These are phyloP conservation scores for Mastomys coucha DNA, from an alignment of 2,113 vertebrate genomes.

Conservation along the genomic window DNA sequence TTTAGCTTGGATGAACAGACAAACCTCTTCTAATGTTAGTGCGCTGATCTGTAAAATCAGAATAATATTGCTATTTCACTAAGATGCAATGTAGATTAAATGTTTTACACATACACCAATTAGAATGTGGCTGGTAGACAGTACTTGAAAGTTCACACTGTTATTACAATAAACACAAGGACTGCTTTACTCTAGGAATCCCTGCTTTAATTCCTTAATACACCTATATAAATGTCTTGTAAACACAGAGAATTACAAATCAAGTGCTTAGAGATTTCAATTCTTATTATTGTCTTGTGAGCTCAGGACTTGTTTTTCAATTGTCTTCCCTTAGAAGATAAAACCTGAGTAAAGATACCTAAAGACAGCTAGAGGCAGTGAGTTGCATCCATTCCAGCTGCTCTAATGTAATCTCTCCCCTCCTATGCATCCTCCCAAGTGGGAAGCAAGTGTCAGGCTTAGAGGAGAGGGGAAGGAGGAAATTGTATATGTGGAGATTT, in stretches of 20 bases:
- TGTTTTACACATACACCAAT: conserved; percentile 41
- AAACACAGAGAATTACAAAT: conserved; percentile 34
- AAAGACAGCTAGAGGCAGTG: neutral
- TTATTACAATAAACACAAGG: conserved; percentile 22
- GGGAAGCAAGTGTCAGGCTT: neutral
- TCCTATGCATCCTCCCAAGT: neutral
- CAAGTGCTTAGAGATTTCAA: conserved; percentile 12
- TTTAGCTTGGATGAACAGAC: neutral
- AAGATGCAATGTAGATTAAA: neutral
- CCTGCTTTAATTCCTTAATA: conserved; percentile 52
- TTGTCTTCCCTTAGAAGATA: neutral
- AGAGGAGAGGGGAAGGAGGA: neutral
- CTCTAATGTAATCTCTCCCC: neutral
- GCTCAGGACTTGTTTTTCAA: neutral
- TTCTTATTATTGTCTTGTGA: conserved; percentile 28
- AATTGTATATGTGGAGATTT: neutral
- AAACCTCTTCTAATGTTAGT: neutral
- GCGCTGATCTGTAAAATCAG: conserved; percentile 4
- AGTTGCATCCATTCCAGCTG: neutral
- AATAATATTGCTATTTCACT: neutral
- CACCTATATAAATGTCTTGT: conserved; percentile 16
- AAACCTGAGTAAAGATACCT: neutral
- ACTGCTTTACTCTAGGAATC: conserved; percentile 12
- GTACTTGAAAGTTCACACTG: neutral
- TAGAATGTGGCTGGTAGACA: neutral